phyloP scores from a whole-genome alignment of 2,113 vertebrate species.

The Nannospalax galili region DNA sequence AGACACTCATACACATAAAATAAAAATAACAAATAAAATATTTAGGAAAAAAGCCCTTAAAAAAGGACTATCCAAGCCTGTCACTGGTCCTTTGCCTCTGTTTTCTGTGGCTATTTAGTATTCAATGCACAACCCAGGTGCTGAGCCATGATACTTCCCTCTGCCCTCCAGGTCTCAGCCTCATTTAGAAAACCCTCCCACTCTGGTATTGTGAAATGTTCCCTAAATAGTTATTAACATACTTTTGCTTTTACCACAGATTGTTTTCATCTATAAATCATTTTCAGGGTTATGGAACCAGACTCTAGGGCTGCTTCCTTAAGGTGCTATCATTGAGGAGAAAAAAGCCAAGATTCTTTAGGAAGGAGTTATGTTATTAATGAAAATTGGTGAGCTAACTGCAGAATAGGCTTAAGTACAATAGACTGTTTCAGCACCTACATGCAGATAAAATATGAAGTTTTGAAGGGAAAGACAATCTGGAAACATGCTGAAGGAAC shows the following conservation, averaged over 20 bases:
- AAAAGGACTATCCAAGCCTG: neutral
- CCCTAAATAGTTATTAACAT: neutral
- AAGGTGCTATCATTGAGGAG: neutral
- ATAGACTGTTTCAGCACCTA: neutral
- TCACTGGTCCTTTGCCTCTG: neutral
- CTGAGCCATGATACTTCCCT: neutral
- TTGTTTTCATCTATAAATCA: conserved; percentile 9
- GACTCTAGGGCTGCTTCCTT: neutral
- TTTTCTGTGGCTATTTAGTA: neutral
- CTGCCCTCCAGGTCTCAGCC: neutral
- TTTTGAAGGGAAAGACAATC: neutral
- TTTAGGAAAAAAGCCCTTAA: neutral
- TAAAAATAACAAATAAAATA: too few relatives aligned
- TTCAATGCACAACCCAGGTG: neutral
- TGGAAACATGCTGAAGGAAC: neutral
- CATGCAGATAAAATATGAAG: neutral
- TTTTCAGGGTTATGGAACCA: neutral
- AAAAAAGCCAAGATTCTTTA: neutral
- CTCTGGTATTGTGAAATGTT: neutral
- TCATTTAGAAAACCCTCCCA: neutral
- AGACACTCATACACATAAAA: too few relatives aligned
- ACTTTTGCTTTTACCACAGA: neutral
- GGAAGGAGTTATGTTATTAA: neutral
- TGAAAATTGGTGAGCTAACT: neutral
- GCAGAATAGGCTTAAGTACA: neutral